Conservation (phyloP, 2,888 invertebrate genomes). For the Platynereis dumerilii region DNA sequence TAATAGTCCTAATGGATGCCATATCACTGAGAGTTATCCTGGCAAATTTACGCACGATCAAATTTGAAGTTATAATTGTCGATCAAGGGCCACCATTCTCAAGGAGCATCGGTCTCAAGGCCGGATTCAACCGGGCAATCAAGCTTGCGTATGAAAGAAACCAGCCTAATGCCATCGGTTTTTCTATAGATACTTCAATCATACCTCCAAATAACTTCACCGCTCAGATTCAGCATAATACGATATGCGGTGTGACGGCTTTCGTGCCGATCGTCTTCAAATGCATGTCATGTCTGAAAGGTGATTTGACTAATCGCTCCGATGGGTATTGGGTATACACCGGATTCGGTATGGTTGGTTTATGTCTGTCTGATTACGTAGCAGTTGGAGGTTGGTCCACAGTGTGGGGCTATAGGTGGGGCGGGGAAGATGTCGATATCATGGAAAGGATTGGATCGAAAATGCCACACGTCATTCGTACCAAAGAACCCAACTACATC, state of each 20-base stretch:
- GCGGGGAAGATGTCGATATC: slow-evolving; percentile 8
- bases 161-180: background rate
- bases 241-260: background rate
- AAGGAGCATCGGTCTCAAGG: background rate
- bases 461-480: background rate
- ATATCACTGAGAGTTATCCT: background rate
- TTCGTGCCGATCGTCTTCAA: background rate
- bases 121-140: slow-evolving; percentile 1
- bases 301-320: background rate
- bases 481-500: slow-evolving; percentile 1
- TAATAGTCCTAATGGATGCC: background rate
- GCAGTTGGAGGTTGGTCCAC: background rate
- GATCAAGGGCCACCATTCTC: slow-evolving; percentile 4
- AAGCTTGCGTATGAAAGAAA: background rate
- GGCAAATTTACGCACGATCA: background rate
- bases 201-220: background rate
- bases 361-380: background rate
- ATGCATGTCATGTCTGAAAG: slow-evolving; percentile 5
- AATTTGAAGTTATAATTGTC: background rate
- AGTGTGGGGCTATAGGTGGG: background rate
- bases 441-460: background rate
- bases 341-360: background rate
- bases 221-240: background rate
- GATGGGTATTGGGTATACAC: slow-evolving; percentile 1
- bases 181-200: slow-evolving; percentile 1